Evolutionary conservation across 2,797 vertebrate genomes (phyloP), one percentile per base, ranked within the genome.

Genomic region (Chiloscyllium punctatum): DNA sequence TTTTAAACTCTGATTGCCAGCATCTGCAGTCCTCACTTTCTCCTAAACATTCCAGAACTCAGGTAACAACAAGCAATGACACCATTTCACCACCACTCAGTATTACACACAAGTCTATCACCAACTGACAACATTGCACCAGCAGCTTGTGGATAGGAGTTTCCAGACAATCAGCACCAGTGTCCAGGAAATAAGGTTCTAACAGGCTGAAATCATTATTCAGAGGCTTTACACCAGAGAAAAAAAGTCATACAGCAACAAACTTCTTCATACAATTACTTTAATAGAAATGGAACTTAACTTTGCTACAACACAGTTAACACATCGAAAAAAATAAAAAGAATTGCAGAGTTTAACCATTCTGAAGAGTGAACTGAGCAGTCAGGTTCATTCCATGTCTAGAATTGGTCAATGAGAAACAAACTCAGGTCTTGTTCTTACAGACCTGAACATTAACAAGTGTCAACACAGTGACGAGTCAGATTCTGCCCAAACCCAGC

Each of bases 211-310:
- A 16, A 21, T 42, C n/a, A 82, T 18, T 6, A 42, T 84, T 42
- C 37, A 48, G 37, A 42, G 4, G 4, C 37, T 84, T 48, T 21
- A 84, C 42, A 48, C 6, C 37, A n/a, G 13, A 91, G 18, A 92
- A 30, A 66, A 21, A 13, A 48, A 8, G 6, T 71, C 15, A 8
- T 25, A 51, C 30, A 33, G 37, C 69, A 48, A 94, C 33, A 5
- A 6, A 18, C 48, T 94, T 72, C 7, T 37, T 68, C 66, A 18
- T 62, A 66, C 42, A 69, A 92, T 27, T 66, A 77, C 27, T 94
- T 94, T 94, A 95, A 77, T 95, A 95, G 71, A 95, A 95, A 94
- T 51, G 91, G 69, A 94, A 72, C 57, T 91, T 57, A 95, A 95
- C 42, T 74, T 95, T 37, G 13, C 69, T 95, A 95, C 71, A 95